Evolutionary conservation across 1,140 invertebrate genomes (phyloP), one percentile per base, ranked within the genome.

Genomic region (Dreissena polymorpha): DNA sequence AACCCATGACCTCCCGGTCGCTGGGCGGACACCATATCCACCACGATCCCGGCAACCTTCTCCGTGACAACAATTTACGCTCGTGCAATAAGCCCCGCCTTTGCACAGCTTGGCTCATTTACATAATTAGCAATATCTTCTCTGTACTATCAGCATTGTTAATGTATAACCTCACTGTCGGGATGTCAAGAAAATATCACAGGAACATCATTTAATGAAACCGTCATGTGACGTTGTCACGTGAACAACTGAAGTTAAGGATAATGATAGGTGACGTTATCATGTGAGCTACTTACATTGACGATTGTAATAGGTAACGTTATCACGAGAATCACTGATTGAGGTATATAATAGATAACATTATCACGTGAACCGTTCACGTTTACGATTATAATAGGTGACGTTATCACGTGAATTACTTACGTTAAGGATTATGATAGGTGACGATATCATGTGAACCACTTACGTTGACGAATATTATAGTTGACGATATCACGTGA

Each of bases 361-460:
- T 39, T 39, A 39, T 39, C 8, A 39, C 39, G 39, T 39, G 8
- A 39, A 16, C 50, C 29, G 95, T 95, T 95, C 94, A 98, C 97
- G 93, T 96, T 96, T 6, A 98, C 92, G 68, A 98, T 93, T 79
- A 98, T 97, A n/a, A 39, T 39, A 39, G 60, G 18, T 25, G 27
- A 69, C n/a, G 23, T 39, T 39, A 39, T 39, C 8, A 39, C 39
- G 39, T 39, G 8, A 39, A 16, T 39, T 25, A 95, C 95, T 95
- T 94, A 98, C 97, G 93, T 96, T 96, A 6, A 98, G 93, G 68
- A 98, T 93, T 79, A 98, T 97, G 92, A n/a, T 98, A 98, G 0
- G 97, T 98, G 92, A 98, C 97, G 18, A 39, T 39, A 39, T 39
- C 8, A 39, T 8, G 39, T 39, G 8, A 39, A 16, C 50, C 29